Percentiles rank a stretch among this genome's conserved stretches.
Conservation (phyloP, 2,113 vertebrate species). For the Hydrochoerus hydrochaeris region DNA sequence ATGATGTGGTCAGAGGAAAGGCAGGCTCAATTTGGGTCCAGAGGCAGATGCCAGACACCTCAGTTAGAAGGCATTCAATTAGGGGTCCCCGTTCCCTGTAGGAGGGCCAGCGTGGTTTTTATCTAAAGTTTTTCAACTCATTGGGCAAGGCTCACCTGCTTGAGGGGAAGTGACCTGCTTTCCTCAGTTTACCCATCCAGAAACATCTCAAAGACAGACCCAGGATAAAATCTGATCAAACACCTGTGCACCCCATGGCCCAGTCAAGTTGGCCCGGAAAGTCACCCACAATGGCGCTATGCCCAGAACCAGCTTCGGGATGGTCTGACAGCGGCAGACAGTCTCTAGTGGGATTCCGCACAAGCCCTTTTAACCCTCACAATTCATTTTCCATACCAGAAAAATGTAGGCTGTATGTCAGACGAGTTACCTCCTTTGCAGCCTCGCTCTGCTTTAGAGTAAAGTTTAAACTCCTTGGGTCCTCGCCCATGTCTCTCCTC, state of each 20-base stretch:
- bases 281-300: background rate
- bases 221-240: background rate
- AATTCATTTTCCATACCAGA: background rate
- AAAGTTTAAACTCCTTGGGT: background rate
- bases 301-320: background rate
- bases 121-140: background rate
- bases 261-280: no score
- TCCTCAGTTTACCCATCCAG: background rate
- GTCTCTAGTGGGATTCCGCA: background rate
- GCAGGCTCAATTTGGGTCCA: background rate
- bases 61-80: background rate
- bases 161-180: background rate
- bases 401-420: background rate
- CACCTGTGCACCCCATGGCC: no score
- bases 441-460: background rate
- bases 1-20: background rate
- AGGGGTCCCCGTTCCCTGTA: background rate
- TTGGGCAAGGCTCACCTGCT: background rate
- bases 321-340: background rate
- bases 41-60: background rate
- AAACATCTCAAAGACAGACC: background rate
- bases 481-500: background rate
- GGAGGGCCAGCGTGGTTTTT: background rate
- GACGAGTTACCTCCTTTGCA: background rate
- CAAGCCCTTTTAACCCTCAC: background rate